A percentile compares a stretch with the other conserved stretches of the same genome.
Conservation (phyloP, 2,797 vertebrate species). For the Remorina albescens region DNA sequence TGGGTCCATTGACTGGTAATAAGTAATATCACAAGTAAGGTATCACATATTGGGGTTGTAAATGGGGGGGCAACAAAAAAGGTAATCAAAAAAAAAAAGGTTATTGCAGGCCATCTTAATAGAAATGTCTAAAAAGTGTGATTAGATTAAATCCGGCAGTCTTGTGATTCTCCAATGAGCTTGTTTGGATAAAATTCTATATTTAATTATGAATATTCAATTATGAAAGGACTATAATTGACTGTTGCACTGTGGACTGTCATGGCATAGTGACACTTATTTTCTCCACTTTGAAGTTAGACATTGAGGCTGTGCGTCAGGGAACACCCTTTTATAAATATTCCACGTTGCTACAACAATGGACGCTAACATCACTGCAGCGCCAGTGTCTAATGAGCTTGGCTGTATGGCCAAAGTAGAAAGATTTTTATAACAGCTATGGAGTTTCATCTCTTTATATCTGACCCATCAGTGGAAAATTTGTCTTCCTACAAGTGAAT, state of each 20-base stretch:
- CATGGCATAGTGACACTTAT: conserved; percentile 40
- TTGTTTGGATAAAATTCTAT: conserved; percentile 7
- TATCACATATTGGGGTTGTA: no score
- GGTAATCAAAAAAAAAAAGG: no score
- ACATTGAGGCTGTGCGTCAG: background rate
- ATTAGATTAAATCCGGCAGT: conserved; percentile 2
- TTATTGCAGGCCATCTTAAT: background rate
- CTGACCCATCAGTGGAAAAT: conserved; percentile 53
- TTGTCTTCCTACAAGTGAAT: conserved; percentile 46
- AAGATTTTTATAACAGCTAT: conserved; percentile 47
- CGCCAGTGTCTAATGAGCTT: conserved; percentile 49
- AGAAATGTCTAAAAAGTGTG: background rate
- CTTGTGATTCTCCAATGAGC: background rate
- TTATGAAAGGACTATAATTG: conserved; percentile 4
- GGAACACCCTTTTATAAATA: conserved; percentile 47
- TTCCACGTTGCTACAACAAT: conserved; percentile 52
- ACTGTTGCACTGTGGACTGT: conserved; percentile 20
- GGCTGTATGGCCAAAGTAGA: conserved; percentile 27
- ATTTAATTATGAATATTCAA: no score
- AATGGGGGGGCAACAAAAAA: no score
- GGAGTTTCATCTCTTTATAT: conserved; percentile 52
- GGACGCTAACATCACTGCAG: conserved; percentile 46
- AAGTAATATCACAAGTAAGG: no score
- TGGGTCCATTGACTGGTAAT: no score
- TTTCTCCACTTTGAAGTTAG: conserved; percentile 47